phyloP scores from a whole-genome alignment of 2,888 invertebrate species.

The Machimus rusticus region DNA sequence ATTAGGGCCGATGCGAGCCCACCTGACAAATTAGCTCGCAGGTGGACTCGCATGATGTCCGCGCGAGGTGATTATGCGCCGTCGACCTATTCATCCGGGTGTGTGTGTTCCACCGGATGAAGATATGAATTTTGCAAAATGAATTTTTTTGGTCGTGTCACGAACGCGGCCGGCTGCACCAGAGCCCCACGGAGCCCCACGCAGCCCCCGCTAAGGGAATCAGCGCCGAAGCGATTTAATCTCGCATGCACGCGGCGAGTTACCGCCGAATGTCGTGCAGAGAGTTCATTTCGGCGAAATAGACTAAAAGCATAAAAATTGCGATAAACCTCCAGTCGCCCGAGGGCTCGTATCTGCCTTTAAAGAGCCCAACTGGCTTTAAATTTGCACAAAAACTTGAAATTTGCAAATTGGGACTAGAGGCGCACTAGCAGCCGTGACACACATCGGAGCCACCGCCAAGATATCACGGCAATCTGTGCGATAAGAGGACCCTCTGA shows the following conservation, averaged over 20 bases:
- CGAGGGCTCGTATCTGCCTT: neutral
- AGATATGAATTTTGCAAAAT: neutral
- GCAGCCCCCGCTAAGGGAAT: neutral
- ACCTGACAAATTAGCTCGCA: neutral
- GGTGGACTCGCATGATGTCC: neutral
- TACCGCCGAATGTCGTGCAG: neutral
- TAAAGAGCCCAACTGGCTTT: neutral
- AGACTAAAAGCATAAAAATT: constrained; percentile 1
- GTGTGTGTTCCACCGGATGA: neutral
- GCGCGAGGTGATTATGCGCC: neutral
- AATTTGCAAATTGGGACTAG: neutral
- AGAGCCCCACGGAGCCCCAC: neutral
- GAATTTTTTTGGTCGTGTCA: neutral
- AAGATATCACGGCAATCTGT: neutral
- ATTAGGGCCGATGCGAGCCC: neutral
- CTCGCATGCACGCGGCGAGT: neutral
- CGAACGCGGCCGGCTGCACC: neutral
- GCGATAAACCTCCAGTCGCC: neutral
- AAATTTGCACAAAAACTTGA: neutral
- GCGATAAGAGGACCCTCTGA: neutral
- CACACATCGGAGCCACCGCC: neutral
- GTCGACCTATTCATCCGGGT: too few species aligned
- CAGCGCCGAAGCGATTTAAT: neutral
- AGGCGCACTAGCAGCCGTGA: neutral
- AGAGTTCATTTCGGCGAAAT: neutral